These are phyloP conservation scores for Pica pica DNA, from an alignment of 2,113 vertebrate genomes.

Conservation along the genomic window DNA sequence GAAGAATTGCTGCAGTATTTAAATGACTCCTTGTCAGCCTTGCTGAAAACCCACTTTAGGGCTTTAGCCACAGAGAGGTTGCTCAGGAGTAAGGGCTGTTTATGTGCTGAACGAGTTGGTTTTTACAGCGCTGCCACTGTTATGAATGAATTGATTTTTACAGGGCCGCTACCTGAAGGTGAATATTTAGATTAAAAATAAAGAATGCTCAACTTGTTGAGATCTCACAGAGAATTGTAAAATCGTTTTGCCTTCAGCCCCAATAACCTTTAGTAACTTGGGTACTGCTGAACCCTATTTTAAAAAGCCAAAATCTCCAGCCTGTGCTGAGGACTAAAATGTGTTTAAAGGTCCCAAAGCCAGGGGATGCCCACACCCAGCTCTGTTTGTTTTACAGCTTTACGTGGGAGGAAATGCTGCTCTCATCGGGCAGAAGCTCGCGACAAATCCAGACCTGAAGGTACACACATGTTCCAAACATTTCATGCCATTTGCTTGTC, in stretches of 20 bases:
- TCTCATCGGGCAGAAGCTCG: constrained; percentile 94
- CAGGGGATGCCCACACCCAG: background rate
- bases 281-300: background rate
- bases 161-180: background rate
- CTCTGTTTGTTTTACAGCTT: constrained; percentile 75
- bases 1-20: background rate
- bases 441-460: constrained; percentile 83
- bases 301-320: background rate
- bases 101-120: background rate
- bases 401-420: constrained; percentile 97
- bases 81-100: background rate
- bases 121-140: background rate
- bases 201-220: background rate
- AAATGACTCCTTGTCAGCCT: background rate
- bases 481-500: background rate
- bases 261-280: background rate
- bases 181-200: background rate
- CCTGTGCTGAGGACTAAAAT: background rate
- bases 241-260: background rate
- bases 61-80: background rate
- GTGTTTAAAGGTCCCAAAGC: background rate
- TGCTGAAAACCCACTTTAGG: background rate
- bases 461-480: constrained; percentile 59
- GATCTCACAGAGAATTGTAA: background rate
- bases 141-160: background rate